Conservation (phyloP, 2,113 vertebrate genomes). For the Ciconia stormi region DNA sequence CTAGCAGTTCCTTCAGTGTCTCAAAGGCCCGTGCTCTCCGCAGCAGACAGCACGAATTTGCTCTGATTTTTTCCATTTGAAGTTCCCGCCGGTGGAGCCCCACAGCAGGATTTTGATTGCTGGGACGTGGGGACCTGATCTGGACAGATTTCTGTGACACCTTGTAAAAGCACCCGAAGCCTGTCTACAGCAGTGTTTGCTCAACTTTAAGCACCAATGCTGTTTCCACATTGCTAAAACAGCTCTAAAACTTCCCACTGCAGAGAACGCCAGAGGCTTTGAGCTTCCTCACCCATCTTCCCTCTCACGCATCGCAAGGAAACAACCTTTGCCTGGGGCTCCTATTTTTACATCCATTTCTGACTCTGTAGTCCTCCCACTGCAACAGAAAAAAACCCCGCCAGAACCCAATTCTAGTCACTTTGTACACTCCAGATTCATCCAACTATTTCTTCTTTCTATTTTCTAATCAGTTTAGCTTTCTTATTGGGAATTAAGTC, state of each 20-base stretch:
- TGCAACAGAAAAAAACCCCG: background rate
- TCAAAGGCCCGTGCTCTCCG: background rate
- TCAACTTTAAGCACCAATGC: background rate
- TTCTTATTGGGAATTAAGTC: background rate
- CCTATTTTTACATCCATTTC: background rate
- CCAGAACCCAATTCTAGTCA: background rate
- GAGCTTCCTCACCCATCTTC: background rate
- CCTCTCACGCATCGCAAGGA: background rate
- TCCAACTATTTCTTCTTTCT: background rate
- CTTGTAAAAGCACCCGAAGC: background rate
- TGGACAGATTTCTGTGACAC: background rate
- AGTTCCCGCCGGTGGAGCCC: fast-evolving
- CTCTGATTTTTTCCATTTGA: background rate
- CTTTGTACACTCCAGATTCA: background rate
- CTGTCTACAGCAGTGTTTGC: background rate
- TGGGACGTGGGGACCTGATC: background rate
- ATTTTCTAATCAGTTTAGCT: background rate
- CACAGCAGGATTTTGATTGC: background rate
- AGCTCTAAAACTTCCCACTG: background rate
- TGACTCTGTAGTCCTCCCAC: background rate
- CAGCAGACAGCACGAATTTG: background rate
- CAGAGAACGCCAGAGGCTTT: background rate
- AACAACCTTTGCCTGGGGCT: background rate
- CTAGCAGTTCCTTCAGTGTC: background rate
- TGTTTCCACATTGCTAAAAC: background rate